These are phyloP conservation scores for Ornithoptera priamus DNA, from an alignment of 2,888 invertebrate species.

Conservation along the genomic window DNA sequence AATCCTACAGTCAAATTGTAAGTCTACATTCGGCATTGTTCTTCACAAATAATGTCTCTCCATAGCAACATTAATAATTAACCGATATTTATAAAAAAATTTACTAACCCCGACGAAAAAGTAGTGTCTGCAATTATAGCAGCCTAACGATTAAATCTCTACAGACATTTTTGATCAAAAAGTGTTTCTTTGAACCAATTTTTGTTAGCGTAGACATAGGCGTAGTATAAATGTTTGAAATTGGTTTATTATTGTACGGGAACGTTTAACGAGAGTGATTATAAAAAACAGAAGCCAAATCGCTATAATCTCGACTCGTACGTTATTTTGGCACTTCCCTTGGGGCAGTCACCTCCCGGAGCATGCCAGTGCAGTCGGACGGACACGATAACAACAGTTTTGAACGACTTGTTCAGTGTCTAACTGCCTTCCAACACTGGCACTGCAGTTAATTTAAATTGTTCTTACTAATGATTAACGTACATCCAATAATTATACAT, in stretches of 20 bases:
- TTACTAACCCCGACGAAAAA: no score
- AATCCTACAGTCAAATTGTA: conserved; percentile 95
- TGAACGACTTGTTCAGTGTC: conserved; percentile 5
- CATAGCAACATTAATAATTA: no score
- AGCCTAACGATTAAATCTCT: no score
- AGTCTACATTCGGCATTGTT: conserved; percentile 58
- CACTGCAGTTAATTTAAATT: not conserved
- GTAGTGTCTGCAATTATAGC: no score
- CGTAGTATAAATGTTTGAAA: not conserved
- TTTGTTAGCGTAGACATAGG: no score
- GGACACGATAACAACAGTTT: conserved; percentile 1
- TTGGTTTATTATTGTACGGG: not conserved
- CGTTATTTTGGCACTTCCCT: conserved; percentile 25
- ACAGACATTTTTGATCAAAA: no score
- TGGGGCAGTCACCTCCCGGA: conserved; percentile 29
- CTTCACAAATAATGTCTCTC: no score
- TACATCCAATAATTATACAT: not conserved
- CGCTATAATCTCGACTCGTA: conserved; percentile 8
- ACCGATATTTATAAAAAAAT: no score
- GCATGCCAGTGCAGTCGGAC: conserved; percentile 23
- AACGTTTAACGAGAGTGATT: conserved; percentile 11
- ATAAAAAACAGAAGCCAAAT: conserved; percentile 13
- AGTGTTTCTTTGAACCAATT: no score
- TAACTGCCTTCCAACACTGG: not conserved
- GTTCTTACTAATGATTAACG: conserved; percentile 1